Evolutionary conservation across 2,888 invertebrate genomes (phyloP).

Genomic region (Xylophagus ater): DNA sequence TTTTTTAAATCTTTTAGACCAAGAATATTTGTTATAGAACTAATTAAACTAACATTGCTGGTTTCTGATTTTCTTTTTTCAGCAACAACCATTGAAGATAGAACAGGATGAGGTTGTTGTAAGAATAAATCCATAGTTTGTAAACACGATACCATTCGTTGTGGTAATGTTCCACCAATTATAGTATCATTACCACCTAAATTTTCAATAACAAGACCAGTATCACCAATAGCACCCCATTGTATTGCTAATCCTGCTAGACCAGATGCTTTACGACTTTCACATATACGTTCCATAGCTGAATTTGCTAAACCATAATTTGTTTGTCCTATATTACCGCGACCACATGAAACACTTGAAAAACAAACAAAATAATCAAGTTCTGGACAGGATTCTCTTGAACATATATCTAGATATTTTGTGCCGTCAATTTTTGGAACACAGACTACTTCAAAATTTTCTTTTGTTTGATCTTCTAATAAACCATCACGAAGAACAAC

Average conservation of each 20-base stretch:
- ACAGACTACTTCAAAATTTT: conserved; percentile 69
- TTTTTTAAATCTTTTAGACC: conserved; percentile 78
- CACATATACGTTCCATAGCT: conserved; percentile 91
- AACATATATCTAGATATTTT: conserved; percentile 65
- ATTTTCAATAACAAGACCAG: conserved; percentile 81
- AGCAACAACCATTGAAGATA: conserved; percentile 76
- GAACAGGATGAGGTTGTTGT: conserved; percentile 74
- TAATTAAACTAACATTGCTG: conserved; percentile 54
- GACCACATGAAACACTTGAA: conserved; percentile 92
- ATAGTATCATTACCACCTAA: conserved; percentile 84
- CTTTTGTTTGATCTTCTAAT: conserved; percentile 73
- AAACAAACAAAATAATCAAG: conserved; percentile 91
- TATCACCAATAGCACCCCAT: conserved; percentile 99
- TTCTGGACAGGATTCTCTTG: conserved; percentile 64
- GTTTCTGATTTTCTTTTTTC: conserved; percentile 60
- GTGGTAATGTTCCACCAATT: conserved; percentile 92
- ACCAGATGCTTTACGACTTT: conserved; percentile 69
- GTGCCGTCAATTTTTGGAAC: conserved; percentile 81
- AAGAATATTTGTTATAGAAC: conserved; percentile 78
- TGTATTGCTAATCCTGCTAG: conserved; percentile 87
- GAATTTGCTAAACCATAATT: conserved; percentile 98
- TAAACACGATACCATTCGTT: conserved; percentile 89
- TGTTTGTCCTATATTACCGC: conserved; percentile 92
- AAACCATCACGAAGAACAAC: conserved; percentile 81
- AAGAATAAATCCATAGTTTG: conserved; percentile 80